These are phyloP conservation scores for Quadroppia sp. DNA, from an alignment of 2,888 invertebrate species.

Conservation along the genomic window DNA sequence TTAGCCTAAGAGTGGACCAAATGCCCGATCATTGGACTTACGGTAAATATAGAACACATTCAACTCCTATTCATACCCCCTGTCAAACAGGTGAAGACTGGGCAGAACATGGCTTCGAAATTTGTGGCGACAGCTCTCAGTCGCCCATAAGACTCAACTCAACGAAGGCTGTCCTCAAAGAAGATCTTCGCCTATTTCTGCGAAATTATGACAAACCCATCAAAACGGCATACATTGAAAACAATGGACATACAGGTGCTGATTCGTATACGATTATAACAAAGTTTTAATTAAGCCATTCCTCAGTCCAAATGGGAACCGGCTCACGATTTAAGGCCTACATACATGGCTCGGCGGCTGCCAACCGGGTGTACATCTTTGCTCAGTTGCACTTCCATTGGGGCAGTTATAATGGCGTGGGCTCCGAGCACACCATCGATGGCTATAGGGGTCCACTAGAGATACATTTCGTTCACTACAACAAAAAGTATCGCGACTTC, in stretches of 20 bases:
- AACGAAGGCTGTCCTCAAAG: conserved; percentile 50
- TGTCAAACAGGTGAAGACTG: conserved; percentile 7
- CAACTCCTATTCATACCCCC: too few species aligned
- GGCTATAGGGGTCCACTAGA: conserved; percentile 60
- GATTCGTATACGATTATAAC: conserved; percentile 18
- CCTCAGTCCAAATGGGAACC: conserved; percentile 31
- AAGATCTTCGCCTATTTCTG: conserved; percentile 59
- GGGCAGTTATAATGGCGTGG: conserved; percentile 68
- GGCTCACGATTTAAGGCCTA: conserved; percentile 12
- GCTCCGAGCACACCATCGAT: conserved; percentile 73
- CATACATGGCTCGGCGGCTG: background rate
- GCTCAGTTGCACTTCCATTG: conserved; percentile 75
- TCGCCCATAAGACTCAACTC: conserved; percentile 72
- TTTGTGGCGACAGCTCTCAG: conserved; percentile 56
- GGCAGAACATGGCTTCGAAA: conserved; percentile 13
- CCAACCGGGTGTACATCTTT: conserved; percentile 4
- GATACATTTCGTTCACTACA: conserved; percentile 47
- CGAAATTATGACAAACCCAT: conserved; percentile 58
- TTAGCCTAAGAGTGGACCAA: too few species aligned
- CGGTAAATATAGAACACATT: too few species aligned
- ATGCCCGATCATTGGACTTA: too few species aligned
- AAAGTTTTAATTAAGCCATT: background rate
- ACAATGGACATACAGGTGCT: conserved; percentile 68
- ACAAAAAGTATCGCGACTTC: background rate
- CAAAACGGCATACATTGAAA: conserved; percentile 59